phyloP scores from a whole-genome alignment of 2,113 vertebrate genomes.

The Brienomyrus longianalis region DNA sequence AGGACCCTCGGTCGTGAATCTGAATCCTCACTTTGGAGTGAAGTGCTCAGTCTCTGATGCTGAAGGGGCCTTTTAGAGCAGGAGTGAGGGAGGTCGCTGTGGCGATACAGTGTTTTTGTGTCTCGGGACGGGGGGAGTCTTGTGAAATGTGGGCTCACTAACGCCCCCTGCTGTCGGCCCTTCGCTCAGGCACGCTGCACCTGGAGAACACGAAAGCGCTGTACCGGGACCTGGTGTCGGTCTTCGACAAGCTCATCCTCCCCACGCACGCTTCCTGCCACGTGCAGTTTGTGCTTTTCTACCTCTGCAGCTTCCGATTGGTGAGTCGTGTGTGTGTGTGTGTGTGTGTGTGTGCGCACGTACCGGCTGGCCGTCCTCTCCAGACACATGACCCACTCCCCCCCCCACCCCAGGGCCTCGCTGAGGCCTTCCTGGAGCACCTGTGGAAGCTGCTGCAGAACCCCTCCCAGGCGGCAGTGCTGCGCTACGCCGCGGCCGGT shows the following conservation, averaged over 20 bases:
- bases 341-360: too few relatives aligned
- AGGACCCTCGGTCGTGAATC: background rate
- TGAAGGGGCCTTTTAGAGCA: background rate
- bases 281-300: slow-evolving; percentile 86
- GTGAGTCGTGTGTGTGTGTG: slow-evolving; percentile 53
- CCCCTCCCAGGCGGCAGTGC: slow-evolving; percentile 76
- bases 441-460: slow-evolving; percentile 86
- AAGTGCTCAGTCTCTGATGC: background rate
- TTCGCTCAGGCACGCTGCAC: slow-evolving; percentile 65
- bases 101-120: background rate
- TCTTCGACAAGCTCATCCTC: slow-evolving; percentile 89
- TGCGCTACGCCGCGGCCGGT: slow-evolving; percentile 79
- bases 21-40: background rate
- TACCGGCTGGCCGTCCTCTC: background rate
- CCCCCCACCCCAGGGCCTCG: slow-evolving; percentile 63
- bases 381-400: background rate
- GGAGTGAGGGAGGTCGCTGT: background rate
- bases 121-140: too few relatives aligned
- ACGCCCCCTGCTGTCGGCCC: background rate
- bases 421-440: slow-evolving; percentile 92
- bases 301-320: slow-evolving; percentile 92
- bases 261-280: slow-evolving; percentile 89
- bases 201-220: slow-evolving; percentile 74
- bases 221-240: slow-evolving; percentile 74
- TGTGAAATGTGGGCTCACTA: background rate